Conservation (phyloP, 2,797 vertebrate species). For the Myotis findleyi region DNA sequence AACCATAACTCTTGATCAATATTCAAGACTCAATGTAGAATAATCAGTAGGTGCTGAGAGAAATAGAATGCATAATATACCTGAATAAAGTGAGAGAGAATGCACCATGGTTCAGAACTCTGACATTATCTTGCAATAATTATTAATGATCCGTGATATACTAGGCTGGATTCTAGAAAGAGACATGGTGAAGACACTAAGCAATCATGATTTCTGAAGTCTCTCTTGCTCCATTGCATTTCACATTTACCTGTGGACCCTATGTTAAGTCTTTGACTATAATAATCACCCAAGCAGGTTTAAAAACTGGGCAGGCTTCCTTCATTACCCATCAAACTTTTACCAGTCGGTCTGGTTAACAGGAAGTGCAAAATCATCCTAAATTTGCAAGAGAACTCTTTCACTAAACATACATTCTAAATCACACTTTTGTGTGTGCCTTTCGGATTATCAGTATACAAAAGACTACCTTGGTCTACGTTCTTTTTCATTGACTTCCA, state of each 20-base stretch:
- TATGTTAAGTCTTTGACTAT: background rate
- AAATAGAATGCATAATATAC: background rate
- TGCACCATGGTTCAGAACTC: background rate
- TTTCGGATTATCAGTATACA: background rate
- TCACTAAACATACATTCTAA: background rate
- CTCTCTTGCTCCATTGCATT: background rate
- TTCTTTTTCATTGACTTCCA: background rate
- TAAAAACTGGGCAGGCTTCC: background rate
- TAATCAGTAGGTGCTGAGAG: background rate
- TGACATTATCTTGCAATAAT: background rate
- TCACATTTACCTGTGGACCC: background rate
- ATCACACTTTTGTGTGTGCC: background rate
- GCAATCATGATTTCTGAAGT: background rate
- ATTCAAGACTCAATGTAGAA: slow-evolving; percentile 44
- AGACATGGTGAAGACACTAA: background rate
- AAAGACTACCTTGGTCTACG: background rate
- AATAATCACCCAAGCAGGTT: slow-evolving; percentile 50
- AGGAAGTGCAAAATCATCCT: background rate
- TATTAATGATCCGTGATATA: background rate
- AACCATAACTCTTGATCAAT: slow-evolving; percentile 75
- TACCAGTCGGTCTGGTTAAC: background rate
- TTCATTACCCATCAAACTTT: background rate
- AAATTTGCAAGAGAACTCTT: background rate
- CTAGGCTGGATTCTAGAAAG: background rate
- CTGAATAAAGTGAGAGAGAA: background rate